Evolutionary conservation across 2,888 invertebrate species (phyloP).

Genomic region (Smittia aterrima): DNA sequence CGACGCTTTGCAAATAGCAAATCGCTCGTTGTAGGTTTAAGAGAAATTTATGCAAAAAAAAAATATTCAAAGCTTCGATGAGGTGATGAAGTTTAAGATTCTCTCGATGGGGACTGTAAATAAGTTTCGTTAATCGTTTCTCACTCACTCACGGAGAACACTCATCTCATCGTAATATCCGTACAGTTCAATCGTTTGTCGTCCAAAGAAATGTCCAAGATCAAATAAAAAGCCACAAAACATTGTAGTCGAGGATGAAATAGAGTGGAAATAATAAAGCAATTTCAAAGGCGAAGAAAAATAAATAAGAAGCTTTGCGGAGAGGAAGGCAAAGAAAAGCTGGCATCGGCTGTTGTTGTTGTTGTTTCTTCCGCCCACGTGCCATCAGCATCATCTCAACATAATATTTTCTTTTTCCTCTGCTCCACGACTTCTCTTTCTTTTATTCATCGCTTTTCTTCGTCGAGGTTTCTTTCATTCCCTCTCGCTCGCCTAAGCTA

Average conservation of each 20-base stretch:
- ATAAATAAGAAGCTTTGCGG: constrained; percentile 30
- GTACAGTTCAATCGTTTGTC: no score
- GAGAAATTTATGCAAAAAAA: no score
- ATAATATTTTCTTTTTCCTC: constrained; percentile 24
- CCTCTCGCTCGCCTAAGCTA: background rate
- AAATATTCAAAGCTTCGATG: no score
- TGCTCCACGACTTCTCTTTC: constrained; percentile 18
- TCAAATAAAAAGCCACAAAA: background rate
- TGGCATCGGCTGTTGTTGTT: background rate
- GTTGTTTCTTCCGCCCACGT: constrained; percentile 27
- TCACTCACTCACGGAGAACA: no score
- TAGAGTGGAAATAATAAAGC: constrained; percentile 35
- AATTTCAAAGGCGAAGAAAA: constrained; percentile 30
- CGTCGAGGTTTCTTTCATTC: background rate
- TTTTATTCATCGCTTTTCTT: constrained; percentile 1
- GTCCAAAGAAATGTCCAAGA: no score
- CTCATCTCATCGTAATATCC: no score
- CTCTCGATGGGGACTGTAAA: no score
- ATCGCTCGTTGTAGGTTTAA: no score
- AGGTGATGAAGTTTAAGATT: no score
- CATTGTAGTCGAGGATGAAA: constrained; percentile 5
- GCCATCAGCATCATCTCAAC: constrained; percentile 34
- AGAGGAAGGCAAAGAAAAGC: background rate
- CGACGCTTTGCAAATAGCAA: no score
- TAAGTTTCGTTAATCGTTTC: no score